phyloP scores from a whole-genome alignment of 2,113 vertebrate genomes.

The Anolis carolinensis region DNA sequence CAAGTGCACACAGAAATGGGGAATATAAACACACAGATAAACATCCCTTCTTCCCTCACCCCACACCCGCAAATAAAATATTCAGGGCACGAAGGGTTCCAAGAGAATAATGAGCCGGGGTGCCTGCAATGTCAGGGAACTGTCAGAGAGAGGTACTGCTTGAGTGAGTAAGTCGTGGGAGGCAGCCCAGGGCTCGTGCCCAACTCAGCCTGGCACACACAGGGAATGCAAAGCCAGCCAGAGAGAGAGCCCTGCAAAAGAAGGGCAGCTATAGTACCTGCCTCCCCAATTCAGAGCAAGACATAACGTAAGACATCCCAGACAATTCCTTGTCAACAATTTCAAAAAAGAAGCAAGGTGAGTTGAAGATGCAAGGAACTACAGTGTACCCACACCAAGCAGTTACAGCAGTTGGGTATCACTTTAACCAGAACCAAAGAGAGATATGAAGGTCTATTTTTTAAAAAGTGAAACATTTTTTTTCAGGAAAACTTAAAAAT shows the following conservation, averaged over 20 bases:
- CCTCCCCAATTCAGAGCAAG: not conserved
- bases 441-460: no score
- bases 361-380: not conserved
- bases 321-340: not conserved
- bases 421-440: no score
- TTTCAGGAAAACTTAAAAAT: no score
- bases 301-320: not conserved
- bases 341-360: not conserved
- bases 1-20: no score
- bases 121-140: constrained; percentile 25
- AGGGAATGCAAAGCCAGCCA: not conserved
- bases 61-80: not conserved
- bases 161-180: not conserved
- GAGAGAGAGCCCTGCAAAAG: not conserved
- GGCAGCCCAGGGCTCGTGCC: no score
- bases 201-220: not conserved
- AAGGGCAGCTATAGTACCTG: not conserved
- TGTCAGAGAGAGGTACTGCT: constrained; percentile 43
- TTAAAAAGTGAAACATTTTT: no score
- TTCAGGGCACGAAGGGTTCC: not conserved
- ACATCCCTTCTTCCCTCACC: no score
- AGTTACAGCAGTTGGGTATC: no score
- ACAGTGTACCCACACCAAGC: no score
- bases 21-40: not conserved
- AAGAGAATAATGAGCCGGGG: not conserved